Percentiles rank a stretch among this genome's conserved stretches.
Conservation (phyloP, 2,888 invertebrate genomes). For the Malacosoma neustria region DNA sequence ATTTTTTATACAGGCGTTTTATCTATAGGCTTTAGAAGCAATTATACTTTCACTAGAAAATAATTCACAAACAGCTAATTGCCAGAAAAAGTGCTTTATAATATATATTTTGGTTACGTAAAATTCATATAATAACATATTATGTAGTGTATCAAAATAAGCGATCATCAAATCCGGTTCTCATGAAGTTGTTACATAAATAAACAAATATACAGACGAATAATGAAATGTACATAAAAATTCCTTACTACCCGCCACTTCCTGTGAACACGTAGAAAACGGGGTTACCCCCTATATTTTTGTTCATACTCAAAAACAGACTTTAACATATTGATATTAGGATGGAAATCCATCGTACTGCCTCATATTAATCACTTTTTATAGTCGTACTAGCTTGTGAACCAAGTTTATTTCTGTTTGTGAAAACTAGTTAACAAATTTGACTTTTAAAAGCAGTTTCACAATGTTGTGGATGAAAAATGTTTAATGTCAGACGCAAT, state of each 20-base stretch:
- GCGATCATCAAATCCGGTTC: constrained; percentile 22
- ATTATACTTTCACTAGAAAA: too few relatives aligned
- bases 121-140: too few relatives aligned
- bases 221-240: constrained; percentile 62
- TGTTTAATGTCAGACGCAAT: background rate
- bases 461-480: background rate
- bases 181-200: constrained; percentile 37
- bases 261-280: constrained; percentile 37
- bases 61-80: too few relatives aligned
- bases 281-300: constrained; percentile 25
- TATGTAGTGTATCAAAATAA: constrained; percentile 10
- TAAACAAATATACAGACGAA: constrained; percentile 43
- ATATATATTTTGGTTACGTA: too few relatives aligned
- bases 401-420: background rate
- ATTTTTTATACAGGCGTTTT: too few relatives aligned
- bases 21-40: too few relatives aligned
- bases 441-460: background rate
- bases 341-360: background rate
- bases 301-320: constrained; percentile 5
- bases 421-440: background rate
- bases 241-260: constrained; percentile 50
- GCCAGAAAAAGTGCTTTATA: too few relatives aligned
- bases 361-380: background rate
- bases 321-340: background rate
- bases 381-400: background rate